Base-by-base conservation (phyloP, 1,140 invertebrate genomes). In the Euwallacea similis region DNA sequence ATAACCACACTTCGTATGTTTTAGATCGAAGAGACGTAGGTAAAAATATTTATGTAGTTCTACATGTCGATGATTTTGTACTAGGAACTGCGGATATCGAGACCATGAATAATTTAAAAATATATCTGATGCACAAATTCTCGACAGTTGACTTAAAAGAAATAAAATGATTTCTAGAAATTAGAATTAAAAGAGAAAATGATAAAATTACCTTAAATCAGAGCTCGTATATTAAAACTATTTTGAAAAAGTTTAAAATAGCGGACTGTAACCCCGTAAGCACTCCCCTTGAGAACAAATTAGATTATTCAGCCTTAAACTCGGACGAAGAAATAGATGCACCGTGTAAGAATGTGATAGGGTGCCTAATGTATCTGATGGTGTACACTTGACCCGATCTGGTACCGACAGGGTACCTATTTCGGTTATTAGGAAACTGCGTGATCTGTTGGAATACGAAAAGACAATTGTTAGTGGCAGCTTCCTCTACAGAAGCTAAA, bases 41-140 rank as follows among this genome's bases (percentile, higher is more conserved):
- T 7, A 63, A 55, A 64, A 62, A 66, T 59, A 70, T 77, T 55
- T 76, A 81, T 76, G 62, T 76, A 11, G 59, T 78, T 42, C 43
- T 78, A 44, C 78, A n/a, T n/a, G n/a, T n/a, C n/a, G n/a, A n/a
- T n/a, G n/a, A n/a, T n/a, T n/a, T n/a, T n/a, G n/a, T n/a, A 46
- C 74, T 79, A 43, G 65, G 67, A 58, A 75, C 63, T 33, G 66
- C 46, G 15, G 60, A 76, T 66, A 73, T 67, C n/a, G 8, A 71
- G 72, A 55, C 64, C 54, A 56, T 66, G 33, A 66, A 41, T 58
- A 66, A 15, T 33, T 66, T 56, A 42, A 66, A 66, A 66, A 7
- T 9, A 8, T 66, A 15, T 66, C 55, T 66, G 55, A 66, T 66
- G 64, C 7, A 66, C 21, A 66, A 16, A 43, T 66, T 66, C 55